Evolutionary conservation across 2,888 invertebrate genomes (phyloP), one percentile per base, ranked within the genome.

Genomic region (Tryphoninae sp.): DNA sequence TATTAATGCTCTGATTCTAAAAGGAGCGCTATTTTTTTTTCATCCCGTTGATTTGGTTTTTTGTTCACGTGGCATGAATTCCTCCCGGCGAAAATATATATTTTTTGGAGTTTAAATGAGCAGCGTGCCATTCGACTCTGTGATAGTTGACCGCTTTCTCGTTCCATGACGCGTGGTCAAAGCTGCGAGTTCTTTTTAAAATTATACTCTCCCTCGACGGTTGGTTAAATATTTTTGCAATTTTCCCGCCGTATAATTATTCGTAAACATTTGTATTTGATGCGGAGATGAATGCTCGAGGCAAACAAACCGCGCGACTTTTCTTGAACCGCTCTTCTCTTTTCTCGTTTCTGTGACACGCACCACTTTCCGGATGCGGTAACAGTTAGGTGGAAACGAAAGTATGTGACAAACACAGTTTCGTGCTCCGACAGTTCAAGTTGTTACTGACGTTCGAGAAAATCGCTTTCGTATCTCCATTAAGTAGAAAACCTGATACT

Each of bases 61-160:
- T 42, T 13, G n/a, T 26, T 64, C 26, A 11, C 45, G 19, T 55
- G 53, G 42, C 45, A 16, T 49, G 53, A 55, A 55, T 77, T 71
- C 64, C 22, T 58, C 26, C 58, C 33, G 75, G 33, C 67, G 49
- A 51, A 59, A 61, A 59, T 51, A 68, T 49, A 62, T 61, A 42
- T 4, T 58, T 65, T 67, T 64, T 58, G 4, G 6, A 6, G 6
- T 33, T 33, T 6, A 6, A 33, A 33, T 3, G 33, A 33, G 33
- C 33, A 33, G 33, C 33, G 1, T 33, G 33, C 33, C 33, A 6
- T 4, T 33, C 33, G 33, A 2, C 0, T 6, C 33, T 6, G 33
- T 33, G 6, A 6, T 33, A 33, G 6, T 33, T 33, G 33, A 33
- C 33, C 33, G 33, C 33, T 33, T 33, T 33, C 7, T 33, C 33